A percentile compares a stretch with the other conserved stretches of the same genome.
phyloP scores from a whole-genome alignment of 1,140 invertebrate species.

The Cheumatopsyche charites region DNA sequence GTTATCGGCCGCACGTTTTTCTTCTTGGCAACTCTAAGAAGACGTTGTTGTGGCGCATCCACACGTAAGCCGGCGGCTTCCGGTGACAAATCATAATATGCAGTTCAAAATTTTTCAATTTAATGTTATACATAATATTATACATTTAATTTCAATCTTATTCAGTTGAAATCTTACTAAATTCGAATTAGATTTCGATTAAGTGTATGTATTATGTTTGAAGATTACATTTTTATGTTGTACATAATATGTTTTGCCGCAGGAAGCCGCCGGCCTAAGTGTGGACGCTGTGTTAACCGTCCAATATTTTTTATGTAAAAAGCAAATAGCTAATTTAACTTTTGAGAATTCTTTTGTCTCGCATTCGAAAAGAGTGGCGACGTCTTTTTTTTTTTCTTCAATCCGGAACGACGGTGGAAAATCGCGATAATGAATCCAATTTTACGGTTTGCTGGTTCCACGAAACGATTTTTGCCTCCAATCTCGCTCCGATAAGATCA shows the following conservation, averaged over 20 bases:
- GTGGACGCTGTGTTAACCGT: too few relatives aligned
- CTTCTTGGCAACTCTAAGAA: slow-evolving; percentile 5
- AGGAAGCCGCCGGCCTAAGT: too few relatives aligned
- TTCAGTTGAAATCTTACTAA: too few relatives aligned
- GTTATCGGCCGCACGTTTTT: background rate
- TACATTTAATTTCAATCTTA: too few relatives aligned
- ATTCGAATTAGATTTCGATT: too few relatives aligned
- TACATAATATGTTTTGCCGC: too few relatives aligned
- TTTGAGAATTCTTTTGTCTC: slow-evolving; percentile 10
- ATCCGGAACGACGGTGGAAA: slow-evolving; percentile 18
- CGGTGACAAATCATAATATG: too few relatives aligned
- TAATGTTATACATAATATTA: background rate
- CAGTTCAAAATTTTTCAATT: too few relatives aligned
- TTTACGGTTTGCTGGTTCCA: slow-evolving; percentile 34
- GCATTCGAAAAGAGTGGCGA: background rate
- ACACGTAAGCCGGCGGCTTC: too few relatives aligned
- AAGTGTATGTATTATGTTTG: background rate
- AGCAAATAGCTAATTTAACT: slow-evolving; percentile 12
- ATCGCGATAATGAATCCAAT: slow-evolving; percentile 44
- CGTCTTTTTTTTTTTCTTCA: slow-evolving; percentile 13
- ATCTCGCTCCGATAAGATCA: slow-evolving; percentile 19
- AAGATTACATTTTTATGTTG: background rate
- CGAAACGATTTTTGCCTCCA: slow-evolving; percentile 23
- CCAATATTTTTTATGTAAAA: slow-evolving; percentile 2
- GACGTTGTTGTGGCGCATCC: too few relatives aligned